Evolutionary conservation across 2,888 invertebrate genomes (phyloP).

Genomic region (Megaustenia siamemsis): DNA sequence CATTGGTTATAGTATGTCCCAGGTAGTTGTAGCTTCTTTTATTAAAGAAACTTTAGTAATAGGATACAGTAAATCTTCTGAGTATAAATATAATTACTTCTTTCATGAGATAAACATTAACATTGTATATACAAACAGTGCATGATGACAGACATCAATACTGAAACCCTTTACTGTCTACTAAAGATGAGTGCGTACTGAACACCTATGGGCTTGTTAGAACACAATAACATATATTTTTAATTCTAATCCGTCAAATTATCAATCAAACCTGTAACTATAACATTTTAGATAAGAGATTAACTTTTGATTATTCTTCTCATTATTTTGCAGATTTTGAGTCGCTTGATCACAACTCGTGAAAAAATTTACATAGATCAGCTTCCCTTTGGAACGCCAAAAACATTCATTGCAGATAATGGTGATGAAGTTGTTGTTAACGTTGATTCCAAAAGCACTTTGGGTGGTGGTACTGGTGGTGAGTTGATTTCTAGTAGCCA

Average conservation of each 20-base stretch:
- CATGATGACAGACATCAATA: no score
- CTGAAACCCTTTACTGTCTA: neutral
- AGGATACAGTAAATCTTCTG: no score
- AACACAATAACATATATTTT: neutral
- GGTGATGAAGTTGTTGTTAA: constrained; percentile 48
- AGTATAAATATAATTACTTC: no score
- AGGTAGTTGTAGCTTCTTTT: no score
- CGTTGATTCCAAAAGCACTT: neutral
- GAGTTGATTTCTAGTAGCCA: neutral
- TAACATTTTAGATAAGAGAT: neutral
- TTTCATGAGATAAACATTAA: no score
- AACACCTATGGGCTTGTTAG: neutral
- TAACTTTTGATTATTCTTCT: neutral
- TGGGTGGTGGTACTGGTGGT: constrained; percentile 29
- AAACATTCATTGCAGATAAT: constrained; percentile 46
- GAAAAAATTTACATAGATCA: constrained; percentile 62
- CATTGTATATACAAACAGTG: no score
- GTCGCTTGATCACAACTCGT: constrained; percentile 61
- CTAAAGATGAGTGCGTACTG: neutral
- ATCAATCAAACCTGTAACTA: neutral
- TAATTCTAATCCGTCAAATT: neutral
- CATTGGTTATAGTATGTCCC: no score
- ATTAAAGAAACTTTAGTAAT: no score
- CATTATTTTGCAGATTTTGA: constrained; percentile 59
- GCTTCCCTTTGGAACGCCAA: constrained; percentile 19